These are phyloP conservation scores for Candidula unifasciata DNA, from an alignment of 2,888 invertebrate species.

Conservation along the genomic window DNA sequence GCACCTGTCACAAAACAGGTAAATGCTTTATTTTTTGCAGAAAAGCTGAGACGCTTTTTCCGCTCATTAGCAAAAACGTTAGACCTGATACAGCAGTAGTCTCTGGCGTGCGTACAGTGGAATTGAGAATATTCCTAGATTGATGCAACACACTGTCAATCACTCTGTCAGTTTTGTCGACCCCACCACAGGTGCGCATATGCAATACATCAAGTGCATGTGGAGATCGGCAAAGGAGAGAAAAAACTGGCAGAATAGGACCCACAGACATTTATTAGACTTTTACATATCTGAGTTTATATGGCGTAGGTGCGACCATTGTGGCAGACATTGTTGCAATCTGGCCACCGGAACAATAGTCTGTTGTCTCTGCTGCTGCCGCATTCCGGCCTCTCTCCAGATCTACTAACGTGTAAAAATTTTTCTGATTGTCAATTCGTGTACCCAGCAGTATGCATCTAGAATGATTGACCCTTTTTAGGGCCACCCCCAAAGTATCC, in stretches of 20 bases:
- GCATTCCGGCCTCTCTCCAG: too few relatives aligned
- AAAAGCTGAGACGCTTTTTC: too few relatives aligned
- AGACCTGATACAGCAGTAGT: slow-evolving; percentile 7
- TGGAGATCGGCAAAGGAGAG: slow-evolving; percentile 18
- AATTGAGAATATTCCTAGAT: background rate
- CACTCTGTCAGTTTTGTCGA: slow-evolving; percentile 24
- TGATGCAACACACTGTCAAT: background rate
- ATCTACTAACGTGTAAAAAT: too few relatives aligned
- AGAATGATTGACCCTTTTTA: too few relatives aligned
- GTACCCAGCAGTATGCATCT: too few relatives aligned
- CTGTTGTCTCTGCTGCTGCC: too few relatives aligned
- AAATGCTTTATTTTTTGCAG: too few relatives aligned
- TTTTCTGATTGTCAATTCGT: too few relatives aligned
- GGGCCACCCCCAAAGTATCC: too few relatives aligned
- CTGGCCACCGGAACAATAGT: too few relatives aligned
- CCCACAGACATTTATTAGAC: background rate
- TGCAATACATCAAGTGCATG: background rate
- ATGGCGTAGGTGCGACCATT: background rate
- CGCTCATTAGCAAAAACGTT: background rate
- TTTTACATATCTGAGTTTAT: slow-evolving; percentile 27
- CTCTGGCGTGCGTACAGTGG: background rate
- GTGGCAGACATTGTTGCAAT: too few relatives aligned
- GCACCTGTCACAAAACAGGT: too few relatives aligned
- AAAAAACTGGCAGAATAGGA: background rate
- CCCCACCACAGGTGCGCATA: background rate